Evolutionary conservation across 2,888 invertebrate species (phyloP).

Genomic region (Plebejus melissa): DNA sequence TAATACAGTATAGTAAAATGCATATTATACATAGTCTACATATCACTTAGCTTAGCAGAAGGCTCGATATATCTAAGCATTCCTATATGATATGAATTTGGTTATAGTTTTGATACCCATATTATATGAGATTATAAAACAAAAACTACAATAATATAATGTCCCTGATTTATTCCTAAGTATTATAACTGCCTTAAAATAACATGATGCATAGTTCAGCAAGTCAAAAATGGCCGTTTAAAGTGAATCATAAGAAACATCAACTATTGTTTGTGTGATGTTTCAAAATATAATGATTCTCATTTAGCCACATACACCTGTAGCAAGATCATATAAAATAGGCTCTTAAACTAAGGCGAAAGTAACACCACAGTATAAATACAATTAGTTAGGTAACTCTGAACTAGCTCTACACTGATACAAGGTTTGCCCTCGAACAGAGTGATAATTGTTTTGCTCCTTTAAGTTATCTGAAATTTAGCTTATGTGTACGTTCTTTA

Average conservation of each 20-base stretch:
- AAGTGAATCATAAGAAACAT: not conserved
- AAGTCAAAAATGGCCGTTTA: not conserved
- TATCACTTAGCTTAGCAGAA: slow-evolving; percentile 2
- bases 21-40: slow-evolving; percentile 7
- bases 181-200: not conserved
- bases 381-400: not conserved
- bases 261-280: not conserved
- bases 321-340: not conserved
- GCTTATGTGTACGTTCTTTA: no score
- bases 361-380: not conserved
- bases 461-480: not conserved
- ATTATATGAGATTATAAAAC: not conserved
- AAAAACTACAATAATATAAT: not conserved
- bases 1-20: slow-evolving; percentile 8
- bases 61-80: not conserved
- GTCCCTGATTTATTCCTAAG: not conserved
- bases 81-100: not conserved
- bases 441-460: not conserved
- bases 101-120: not conserved
- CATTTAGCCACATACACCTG: not conserved
- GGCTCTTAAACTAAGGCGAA: not conserved
- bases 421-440: not conserved
- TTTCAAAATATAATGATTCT: not conserved
- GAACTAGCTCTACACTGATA: not conserved
- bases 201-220: not conserved